Conservation (phyloP, 2,113 vertebrate genomes). For the Amphiprion ocellaris region DNA sequence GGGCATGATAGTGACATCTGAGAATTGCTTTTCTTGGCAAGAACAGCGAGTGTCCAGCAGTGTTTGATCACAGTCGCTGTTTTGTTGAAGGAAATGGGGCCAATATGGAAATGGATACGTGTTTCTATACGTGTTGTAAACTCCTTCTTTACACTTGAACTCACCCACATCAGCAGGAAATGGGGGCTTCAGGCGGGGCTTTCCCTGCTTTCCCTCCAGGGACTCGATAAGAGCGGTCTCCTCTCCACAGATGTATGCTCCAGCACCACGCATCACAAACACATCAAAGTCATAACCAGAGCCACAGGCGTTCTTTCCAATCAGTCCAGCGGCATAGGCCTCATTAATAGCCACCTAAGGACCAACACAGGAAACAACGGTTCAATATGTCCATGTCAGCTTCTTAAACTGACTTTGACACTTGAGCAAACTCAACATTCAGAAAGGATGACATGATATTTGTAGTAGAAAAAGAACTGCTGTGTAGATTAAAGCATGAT, state of each 20-base stretch:
- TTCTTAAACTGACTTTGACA: no score
- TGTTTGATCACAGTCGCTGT: neutral
- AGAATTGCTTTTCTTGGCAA: neutral
- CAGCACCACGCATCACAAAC: conserved; percentile 94
- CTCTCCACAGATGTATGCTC: conserved; percentile 98
- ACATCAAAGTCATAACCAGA: conserved; percentile 94
- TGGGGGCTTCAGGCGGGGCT: conserved; percentile 96
- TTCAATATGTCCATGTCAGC: no score
- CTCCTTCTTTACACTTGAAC: neutral
- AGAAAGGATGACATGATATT: neutral
- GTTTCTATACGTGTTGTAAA: neutral
- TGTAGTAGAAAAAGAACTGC: conserved; percentile 33
- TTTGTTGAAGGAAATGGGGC: neutral
- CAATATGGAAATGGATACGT: neutral
- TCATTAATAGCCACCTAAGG: conserved; percentile 90
- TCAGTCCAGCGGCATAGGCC: conserved; percentile 93
- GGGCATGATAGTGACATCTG: neutral
- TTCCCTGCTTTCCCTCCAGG: conserved; percentile 98
- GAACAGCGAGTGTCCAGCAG: neutral
- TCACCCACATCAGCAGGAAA: conserved; percentile 94
- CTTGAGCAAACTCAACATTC: conserved; percentile 12
- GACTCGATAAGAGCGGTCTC: conserved; percentile 98
- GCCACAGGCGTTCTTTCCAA: conserved; percentile 91
- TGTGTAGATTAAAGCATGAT: neutral
- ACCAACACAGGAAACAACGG: neutral